These are phyloP conservation scores for Cryptotermes secundus DNA, from an alignment of 1,140 invertebrate species.

Conservation along the genomic window DNA sequence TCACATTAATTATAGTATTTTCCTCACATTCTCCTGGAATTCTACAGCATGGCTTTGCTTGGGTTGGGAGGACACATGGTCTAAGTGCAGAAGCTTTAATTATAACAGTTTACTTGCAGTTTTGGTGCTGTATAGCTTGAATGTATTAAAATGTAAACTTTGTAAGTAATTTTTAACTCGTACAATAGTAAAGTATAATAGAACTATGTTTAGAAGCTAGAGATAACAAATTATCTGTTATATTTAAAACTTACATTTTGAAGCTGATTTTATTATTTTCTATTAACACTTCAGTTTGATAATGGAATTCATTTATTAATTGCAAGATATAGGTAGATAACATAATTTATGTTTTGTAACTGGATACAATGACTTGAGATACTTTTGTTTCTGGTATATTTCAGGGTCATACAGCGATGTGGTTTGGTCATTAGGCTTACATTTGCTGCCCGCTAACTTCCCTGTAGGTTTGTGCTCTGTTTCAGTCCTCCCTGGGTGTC, in stretches of 20 bases:
- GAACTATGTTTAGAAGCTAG: too few species aligned
- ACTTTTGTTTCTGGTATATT: constrained; percentile 21
- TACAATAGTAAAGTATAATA: too few species aligned
- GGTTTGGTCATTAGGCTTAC: constrained; percentile 36
- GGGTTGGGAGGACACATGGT: background rate
- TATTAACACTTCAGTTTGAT: too few species aligned
- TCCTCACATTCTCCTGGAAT: background rate
- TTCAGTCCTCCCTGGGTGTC: constrained; percentile 55
- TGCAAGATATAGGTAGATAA: too few species aligned
- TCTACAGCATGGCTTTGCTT: background rate
- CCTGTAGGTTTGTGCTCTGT: constrained; percentile 63
- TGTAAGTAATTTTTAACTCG: background rate
- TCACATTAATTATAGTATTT: background rate
- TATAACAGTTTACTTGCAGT: background rate
- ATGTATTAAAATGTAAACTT: background rate
- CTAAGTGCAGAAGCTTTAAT: background rate
- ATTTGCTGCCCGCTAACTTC: constrained; percentile 45
- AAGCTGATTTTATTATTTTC: too few species aligned
- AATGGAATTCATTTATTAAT: too few species aligned
- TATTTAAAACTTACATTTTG: too few species aligned
- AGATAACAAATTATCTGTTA: too few species aligned
- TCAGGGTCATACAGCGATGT: constrained; percentile 42
- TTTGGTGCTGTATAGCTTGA: background rate
- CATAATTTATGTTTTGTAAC: too few species aligned
- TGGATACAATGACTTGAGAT: background rate